Evolutionary conservation across 53 echinoderm and acorn worm species (phyloP), one percentile per base, ranked within the genome.

Genomic region (Luidia sarsii): DNA sequence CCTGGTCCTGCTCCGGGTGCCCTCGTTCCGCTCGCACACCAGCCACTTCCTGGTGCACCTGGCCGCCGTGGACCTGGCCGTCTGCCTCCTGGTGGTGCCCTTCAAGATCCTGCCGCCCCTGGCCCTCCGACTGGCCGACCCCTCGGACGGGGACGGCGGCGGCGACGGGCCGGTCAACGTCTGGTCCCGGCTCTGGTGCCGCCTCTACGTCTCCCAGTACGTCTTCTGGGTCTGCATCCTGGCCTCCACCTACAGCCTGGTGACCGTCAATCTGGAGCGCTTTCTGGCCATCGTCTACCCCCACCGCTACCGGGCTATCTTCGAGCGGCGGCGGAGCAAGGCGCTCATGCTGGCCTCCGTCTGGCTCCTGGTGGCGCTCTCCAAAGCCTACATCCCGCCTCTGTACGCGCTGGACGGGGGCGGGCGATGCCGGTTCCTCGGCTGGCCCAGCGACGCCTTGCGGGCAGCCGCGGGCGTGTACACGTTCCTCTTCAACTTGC

Each of bases 41-140:
- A 95, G 92, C 61, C 65, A 94, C 35, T 94, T 94, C 69, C 87
- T 94, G 41, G 83, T 92, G 7, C 89, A 91, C 28, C 89, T 94
- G 1, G 89, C 94, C 39, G 25, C 89, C 2, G 79, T 91, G 4
- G 94, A 94, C 77, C 69, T 94, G 28, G 20, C 85, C 39, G 89
- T 92, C 1, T 95, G 82, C 22, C 27, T 79, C 8, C 84, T 89
- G 92, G 82, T 90, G 48, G 82, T 94, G 23, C 89, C 91, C 2
- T 89, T 88, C 35, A 80, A 94, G 39, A 50, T 94, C n/a, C 83
- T 94, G 49, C 94, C 94, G 16, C 39, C 55, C 2, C 16, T 13
- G 15, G 45, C 3, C 60, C 35, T 15, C 38, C 20, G 32, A 7
- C 36, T 24, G 71, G 2, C 45, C 25, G 16, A 11, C 18, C n/a